Conservation (phyloP, 2,113 vertebrate genomes). For the Hippocampus comes region DNA sequence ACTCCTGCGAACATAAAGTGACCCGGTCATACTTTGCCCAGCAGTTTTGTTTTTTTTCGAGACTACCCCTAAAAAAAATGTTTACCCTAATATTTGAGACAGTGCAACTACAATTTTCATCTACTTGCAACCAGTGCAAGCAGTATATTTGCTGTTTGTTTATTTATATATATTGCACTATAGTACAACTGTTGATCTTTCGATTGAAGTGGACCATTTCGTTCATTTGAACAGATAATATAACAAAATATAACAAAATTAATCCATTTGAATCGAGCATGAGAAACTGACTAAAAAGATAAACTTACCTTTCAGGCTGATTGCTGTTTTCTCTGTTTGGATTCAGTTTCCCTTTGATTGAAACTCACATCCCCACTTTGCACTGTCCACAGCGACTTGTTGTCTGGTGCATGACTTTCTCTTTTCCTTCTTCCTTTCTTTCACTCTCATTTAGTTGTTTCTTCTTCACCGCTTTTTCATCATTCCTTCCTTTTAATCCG, state of each 20-base stretch:
- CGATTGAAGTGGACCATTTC: neutral
- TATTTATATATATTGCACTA: no score
- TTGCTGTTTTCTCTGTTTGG: conserved; percentile 2
- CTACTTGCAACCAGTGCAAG: no score
- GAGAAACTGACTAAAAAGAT: neutral
- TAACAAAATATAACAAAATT: neutral
- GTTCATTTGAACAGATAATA: neutral
- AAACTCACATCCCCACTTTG: conserved; percentile 8
- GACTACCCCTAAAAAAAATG: no score
- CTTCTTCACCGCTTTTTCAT: conserved; percentile 23
- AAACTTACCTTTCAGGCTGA: conserved; percentile 31
- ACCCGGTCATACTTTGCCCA: neutral
- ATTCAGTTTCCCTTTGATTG: neutral
- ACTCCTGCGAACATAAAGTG: neutral
- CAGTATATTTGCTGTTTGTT: no score
- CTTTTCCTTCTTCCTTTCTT: conserved; percentile 9
- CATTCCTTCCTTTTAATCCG: conserved; percentile 48
- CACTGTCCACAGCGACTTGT: conserved; percentile 16
- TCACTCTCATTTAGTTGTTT: conserved; percentile 18
- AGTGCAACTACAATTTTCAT: no score
- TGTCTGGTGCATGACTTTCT: neutral
- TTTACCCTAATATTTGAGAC: no score
- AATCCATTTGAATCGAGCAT: neutral
- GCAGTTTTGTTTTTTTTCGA: neutral
- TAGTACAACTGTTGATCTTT: neutral